These are phyloP conservation scores for Agriopis marginaria DNA, from an alignment of 2,888 invertebrate species.

Conservation along the genomic window DNA sequence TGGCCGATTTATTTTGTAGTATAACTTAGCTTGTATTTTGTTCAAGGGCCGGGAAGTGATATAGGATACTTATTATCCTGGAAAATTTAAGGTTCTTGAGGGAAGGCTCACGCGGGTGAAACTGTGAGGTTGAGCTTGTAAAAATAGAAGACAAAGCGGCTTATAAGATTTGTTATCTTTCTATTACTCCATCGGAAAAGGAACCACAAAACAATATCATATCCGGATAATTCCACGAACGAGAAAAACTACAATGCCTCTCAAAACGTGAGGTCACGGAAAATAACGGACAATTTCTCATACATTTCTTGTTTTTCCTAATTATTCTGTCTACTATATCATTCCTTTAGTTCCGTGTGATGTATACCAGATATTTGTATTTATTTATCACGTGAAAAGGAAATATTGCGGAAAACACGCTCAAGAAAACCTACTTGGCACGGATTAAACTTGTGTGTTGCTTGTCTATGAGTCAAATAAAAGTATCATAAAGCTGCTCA, in stretches of 20 bases:
- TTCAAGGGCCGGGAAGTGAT: no score
- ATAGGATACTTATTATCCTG: no score
- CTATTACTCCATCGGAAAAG: conserved; percentile 17
- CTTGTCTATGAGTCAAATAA: conserved; percentile 1
- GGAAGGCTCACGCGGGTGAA: no score
- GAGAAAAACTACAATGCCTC: conserved; percentile 25
- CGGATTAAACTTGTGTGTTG: conserved; percentile 3
- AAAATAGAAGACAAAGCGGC: conserved; percentile 9
- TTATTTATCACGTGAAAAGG: conserved; percentile 25
- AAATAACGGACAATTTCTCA: conserved; percentile 27
- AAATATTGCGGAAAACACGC: conserved; percentile 7
- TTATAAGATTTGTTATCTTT: conserved; percentile 19
- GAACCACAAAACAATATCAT: conserved; percentile 20
- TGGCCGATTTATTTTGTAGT: no score
- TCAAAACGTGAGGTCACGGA: conserved; percentile 25
- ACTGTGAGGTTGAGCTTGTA: neutral
- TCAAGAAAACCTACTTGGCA: conserved; percentile 13
- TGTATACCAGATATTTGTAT: conserved; percentile 22
- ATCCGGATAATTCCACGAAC: conserved; percentile 5
- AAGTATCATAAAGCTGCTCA: conserved; percentile 2
- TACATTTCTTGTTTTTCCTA: conserved; percentile 31
- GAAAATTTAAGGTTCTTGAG: no score
- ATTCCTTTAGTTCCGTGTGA: conserved; percentile 30
- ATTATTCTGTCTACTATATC: conserved; percentile 41
- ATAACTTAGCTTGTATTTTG: no score